phyloP scores from a whole-genome alignment of 1,140 invertebrate species.

The Trichonephila clavata region DNA sequence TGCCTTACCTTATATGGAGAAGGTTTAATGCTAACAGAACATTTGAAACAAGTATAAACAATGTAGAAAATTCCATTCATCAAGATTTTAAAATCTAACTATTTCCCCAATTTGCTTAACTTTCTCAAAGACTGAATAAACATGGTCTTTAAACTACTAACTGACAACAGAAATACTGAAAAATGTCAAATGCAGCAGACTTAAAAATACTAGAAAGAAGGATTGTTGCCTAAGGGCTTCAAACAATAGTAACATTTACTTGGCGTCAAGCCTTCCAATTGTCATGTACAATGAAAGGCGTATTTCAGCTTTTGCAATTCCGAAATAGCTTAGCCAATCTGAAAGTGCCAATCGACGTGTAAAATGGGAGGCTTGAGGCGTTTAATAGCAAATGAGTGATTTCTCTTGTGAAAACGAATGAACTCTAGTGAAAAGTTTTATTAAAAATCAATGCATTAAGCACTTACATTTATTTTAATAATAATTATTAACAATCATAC shows the following conservation, averaged over 20 bases:
- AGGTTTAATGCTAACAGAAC: neutral
- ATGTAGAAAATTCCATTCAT: neutral
- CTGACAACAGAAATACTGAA: neutral
- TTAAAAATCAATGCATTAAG: no score
- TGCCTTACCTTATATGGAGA: neutral
- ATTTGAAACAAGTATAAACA: neutral
- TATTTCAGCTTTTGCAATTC: neutral
- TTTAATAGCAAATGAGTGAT: neutral
- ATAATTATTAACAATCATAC: no score
- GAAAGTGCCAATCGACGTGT: neutral
- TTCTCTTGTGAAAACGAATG: neutral
- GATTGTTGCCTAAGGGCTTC: neutral
- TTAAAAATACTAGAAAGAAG: neutral
- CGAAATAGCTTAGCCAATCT: neutral
- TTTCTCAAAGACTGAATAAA: neutral
- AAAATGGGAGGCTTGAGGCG: neutral
- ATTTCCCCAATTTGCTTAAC: neutral
- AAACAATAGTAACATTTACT: neutral
- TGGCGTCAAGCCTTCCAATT: neutral
- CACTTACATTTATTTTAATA: no score
- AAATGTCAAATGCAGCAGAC: neutral
- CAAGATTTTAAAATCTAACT: neutral
- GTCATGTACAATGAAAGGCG: neutral
- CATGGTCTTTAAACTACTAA: neutral
- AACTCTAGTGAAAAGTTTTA: no score